Percentiles rank a stretch among this genome's conserved stretches.
Evolutionary conservation across 2,113 vertebrate genomes (phyloP).

Genomic region (Caracal caracal): DNA sequence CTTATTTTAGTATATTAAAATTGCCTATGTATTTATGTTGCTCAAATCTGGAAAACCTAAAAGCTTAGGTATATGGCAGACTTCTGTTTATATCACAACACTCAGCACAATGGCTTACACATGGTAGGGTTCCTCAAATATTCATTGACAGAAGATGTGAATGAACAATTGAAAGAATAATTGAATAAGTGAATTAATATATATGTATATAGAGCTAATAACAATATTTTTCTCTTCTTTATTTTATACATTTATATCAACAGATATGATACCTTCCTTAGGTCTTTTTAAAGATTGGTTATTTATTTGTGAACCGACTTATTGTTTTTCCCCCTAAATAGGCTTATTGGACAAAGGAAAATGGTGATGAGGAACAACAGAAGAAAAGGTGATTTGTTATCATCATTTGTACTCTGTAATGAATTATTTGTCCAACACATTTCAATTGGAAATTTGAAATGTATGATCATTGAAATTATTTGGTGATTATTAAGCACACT

Average conservation of each 20-base stretch:
- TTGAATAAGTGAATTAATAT: neutral
- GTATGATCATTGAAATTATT: conserved; percentile 65
- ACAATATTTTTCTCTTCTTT: neutral
- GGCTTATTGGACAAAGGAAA: conserved; percentile 51
- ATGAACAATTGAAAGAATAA: neutral
- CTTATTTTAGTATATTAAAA: neutral
- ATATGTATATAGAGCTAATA: neutral
- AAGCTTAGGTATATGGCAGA: neutral
- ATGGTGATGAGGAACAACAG: conserved; percentile 15
- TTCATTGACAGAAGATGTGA: neutral
- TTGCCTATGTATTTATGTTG: neutral
- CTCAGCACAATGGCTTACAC: neutral
- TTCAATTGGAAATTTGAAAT: conserved; percentile 67
- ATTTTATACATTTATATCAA: neutral
- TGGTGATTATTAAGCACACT: neutral
- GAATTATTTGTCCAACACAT: conserved; percentile 73
- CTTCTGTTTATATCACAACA: neutral
- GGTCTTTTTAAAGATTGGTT: neutral
- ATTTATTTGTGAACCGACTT: neutral
- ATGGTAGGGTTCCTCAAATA: neutral
- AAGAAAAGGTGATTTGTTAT: conserved; percentile 50
- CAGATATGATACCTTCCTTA: neutral
- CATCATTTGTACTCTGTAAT: conserved; percentile 73
- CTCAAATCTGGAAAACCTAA: neutral
- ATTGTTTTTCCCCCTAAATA: conserved; percentile 47